Evolutionary conservation across 2,888 invertebrate genomes (phyloP).

Genomic region (Alloscopus bannaensis): DNA sequence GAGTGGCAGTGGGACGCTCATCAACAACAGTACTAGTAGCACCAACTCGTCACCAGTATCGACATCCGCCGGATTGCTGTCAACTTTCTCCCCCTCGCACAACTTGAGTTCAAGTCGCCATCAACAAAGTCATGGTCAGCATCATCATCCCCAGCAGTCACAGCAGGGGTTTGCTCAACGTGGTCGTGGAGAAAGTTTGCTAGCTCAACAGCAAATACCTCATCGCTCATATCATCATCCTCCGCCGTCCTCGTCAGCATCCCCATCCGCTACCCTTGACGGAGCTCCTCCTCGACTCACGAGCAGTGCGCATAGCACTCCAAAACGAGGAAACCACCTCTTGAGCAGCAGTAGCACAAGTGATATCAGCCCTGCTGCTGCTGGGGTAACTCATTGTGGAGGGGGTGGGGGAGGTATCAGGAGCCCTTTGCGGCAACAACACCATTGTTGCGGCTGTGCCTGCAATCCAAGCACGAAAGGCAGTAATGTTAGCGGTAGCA

Average conservation of each 20-base stretch:
- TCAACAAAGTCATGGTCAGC: slow-evolving; percentile 40
- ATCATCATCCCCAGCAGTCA: no score
- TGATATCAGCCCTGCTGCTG: slow-evolving; percentile 55
- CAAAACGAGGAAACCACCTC: slow-evolving; percentile 47
- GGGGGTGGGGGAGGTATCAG: slow-evolving; percentile 20
- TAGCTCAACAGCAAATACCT: slow-evolving; percentile 32
- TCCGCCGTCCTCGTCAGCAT: slow-evolving; percentile 48
- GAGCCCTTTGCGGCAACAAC: slow-evolving; percentile 46
- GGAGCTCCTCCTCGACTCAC: slow-evolving; percentile 17
- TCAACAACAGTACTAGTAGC: slow-evolving; percentile 13
- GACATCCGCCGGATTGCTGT: slow-evolving; percentile 18
- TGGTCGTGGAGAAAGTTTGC: slow-evolving; percentile 48
- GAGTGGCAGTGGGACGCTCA: neutral
- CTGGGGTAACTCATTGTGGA: slow-evolving; percentile 19
- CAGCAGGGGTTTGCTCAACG: slow-evolving; percentile 45
- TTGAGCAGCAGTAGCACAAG: slow-evolving; percentile 42
- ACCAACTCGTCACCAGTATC: no score
- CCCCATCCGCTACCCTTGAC: slow-evolving; percentile 59
- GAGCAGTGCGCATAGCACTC: slow-evolving; percentile 25
- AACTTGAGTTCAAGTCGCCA: slow-evolving; percentile 40
- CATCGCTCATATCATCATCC: slow-evolving; percentile 25
- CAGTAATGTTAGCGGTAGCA: slow-evolving; percentile 22
- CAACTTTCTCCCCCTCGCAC: slow-evolving; percentile 38
- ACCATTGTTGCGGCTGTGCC: slow-evolving; percentile 55
- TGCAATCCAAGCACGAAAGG: slow-evolving; percentile 14